Base-by-base conservation (phyloP, 2,113 vertebrate species). In the Pleuronectes platessa region DNA sequence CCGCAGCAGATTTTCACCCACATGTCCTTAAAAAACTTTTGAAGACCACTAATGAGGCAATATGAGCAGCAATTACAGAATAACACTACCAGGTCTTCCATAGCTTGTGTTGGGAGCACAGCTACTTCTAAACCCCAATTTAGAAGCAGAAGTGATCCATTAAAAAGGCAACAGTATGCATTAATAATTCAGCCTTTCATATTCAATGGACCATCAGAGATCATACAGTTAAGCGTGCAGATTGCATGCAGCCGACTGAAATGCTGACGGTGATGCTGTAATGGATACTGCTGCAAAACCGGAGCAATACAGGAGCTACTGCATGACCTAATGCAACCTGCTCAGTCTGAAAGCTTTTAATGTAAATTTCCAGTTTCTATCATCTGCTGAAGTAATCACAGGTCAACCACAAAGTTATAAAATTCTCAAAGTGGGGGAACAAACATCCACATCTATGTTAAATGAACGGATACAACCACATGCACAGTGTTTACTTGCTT, bases 21-120 rank as follows among this genome's bases (percentile, higher is more conserved):
- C 68, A 75, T 78, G 75, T 58, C 80, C 42, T 17, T 77, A 77
- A 2, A 79, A 77, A 81, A 81, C 72, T 63, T 83, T 58, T 60
- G 35, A 79, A 54, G 13, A 24, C 42, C 40, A 5, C 51, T 82
- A 81, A 87, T 85, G 72, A 82, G 80, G 64, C 69, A 63, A 65
- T 67, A 68, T 3, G 9, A 60, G 49, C 76, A 69, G 81, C 79
- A 85, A 74, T 79, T 76, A 81, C 65, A 74, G 61, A 53, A 62
- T 64, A 66, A 76, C 67, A 56, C 47, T n/a, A 24, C 35, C 40
- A 14, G 18, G 2, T 40, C 42, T 47, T 54, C 8, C 17, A 10
- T 27, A 24, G 64, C 9, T 40, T 23, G 42, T 21, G 60, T 78
- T 64, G 37, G 60, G 61, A 70, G 40, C 40, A 11, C 55, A 35